Conservation (phyloP, 2,113 vertebrate species). For the Scolopax mira region DNA sequence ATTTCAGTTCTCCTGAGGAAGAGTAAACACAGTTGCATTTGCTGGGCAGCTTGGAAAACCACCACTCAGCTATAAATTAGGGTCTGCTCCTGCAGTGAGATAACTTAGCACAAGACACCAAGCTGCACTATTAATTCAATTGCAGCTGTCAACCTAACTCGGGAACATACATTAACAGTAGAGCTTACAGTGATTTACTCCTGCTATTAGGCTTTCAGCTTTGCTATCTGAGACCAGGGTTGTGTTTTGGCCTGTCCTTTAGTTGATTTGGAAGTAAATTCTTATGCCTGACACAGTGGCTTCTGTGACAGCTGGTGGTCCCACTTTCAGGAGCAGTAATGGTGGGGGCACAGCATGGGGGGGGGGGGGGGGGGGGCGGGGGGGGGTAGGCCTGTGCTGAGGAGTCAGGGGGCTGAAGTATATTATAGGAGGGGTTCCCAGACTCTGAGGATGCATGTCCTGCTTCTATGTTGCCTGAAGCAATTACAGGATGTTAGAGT, state of each 20-base stretch:
- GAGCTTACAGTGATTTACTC: neutral
- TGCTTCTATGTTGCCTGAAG: neutral
- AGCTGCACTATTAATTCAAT: neutral
- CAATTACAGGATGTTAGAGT: neutral
- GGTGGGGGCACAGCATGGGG: neutral
- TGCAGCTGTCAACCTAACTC: neutral
- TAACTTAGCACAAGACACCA: neutral
- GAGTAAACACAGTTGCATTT: neutral
- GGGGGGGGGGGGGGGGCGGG: rapidly evolving
- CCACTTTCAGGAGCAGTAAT: neutral
- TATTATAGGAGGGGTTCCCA: neutral
- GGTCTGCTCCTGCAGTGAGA: neutral
- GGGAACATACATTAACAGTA: neutral
- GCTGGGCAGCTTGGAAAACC: neutral
- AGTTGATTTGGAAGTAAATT: neutral
- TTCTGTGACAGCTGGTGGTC: neutral
- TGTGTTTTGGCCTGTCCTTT: neutral
- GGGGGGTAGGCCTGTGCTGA: neutral
- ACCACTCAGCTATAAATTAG: neutral
- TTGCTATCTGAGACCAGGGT: neutral
- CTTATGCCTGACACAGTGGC: neutral
- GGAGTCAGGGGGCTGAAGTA: neutral
- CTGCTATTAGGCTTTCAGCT: neutral
- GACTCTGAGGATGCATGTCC: neutral
- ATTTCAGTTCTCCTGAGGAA: neutral